Evolutionary conservation across 1,140 invertebrate species (phyloP).

Genomic region (Danaus plexippus): DNA sequence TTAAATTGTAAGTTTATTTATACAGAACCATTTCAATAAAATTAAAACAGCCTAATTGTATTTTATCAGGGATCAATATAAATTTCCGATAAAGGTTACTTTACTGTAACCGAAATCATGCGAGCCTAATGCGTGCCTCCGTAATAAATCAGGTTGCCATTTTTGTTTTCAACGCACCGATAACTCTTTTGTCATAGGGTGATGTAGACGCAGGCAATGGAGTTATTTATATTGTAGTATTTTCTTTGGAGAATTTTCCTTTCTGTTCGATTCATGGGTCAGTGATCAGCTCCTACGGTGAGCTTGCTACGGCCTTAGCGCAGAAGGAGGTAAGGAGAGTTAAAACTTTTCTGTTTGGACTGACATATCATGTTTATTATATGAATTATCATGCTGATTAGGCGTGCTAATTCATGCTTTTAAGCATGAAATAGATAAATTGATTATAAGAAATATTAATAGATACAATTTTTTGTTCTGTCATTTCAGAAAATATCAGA

Average conservation of each 20-base stretch:
- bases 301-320: slow-evolving; percentile 18
- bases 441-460: no score
- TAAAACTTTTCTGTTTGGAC: neutral
- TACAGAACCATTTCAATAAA: no score
- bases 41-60: no score
- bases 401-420: neutral
- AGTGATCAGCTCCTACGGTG: slow-evolving; percentile 57
- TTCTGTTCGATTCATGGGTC: slow-evolving; percentile 69
- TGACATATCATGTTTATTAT: no score
- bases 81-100: neutral
- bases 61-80: no score
- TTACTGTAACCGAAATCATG: slow-evolving; percentile 25
- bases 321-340: slow-evolving; percentile 30
- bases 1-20: no score
- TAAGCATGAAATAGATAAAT: neutral
- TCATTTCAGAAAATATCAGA: no score
- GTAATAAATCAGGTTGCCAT: slow-evolving; percentile 65
- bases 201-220: slow-evolving; percentile 60
- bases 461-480: no score
- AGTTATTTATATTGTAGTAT: slow-evolving; percentile 71
- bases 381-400: no score
- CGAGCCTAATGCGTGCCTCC: slow-evolving; percentile 43
- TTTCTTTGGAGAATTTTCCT: slow-evolving; percentile 70
- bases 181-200: slow-evolving; percentile 72
- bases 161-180: slow-evolving; percentile 72